Conservation (phyloP, 2,888 invertebrate genomes). For the Scaptomyza cyrtandrae region DNA sequence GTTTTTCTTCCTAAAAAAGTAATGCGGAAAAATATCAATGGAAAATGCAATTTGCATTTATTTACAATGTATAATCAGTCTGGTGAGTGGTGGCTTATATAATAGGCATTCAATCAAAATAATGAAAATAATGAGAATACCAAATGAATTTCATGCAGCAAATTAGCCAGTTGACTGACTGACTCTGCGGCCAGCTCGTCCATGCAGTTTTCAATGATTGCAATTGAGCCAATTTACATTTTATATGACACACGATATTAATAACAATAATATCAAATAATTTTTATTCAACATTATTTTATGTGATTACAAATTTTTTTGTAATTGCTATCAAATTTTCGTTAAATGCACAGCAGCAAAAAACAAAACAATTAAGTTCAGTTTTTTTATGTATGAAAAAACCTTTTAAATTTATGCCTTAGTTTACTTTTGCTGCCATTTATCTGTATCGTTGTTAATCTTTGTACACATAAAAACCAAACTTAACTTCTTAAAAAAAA, state of each 20-base stretch:
- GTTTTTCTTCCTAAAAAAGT: conserved; percentile 29
- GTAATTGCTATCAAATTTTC: neutral
- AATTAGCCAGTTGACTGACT: conserved; percentile 67
- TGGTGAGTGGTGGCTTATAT: conserved; percentile 10
- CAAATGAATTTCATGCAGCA: conserved; percentile 45
- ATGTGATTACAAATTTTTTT: neutral
- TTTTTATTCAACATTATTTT: neutral
- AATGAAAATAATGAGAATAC: conserved; percentile 56
- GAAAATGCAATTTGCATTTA: conserved; percentile 69
- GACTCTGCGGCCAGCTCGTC: conserved; percentile 35
- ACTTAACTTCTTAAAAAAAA: conserved; percentile 18
- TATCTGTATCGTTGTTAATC: conserved; percentile 14
- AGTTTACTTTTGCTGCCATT: neutral
- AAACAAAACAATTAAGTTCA: neutral
- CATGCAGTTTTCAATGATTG: conserved; percentile 17
- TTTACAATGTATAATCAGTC: conserved; percentile 53
- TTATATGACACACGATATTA: conserved; percentile 13
- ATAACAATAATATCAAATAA: conserved; percentile 8
- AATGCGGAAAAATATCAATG: conserved; percentile 2
- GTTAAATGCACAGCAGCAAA: neutral
- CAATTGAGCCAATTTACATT: conserved; percentile 35
- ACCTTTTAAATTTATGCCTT: too few relatives aligned
- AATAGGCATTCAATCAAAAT: conserved; percentile 70
- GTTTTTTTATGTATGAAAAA: too few relatives aligned
- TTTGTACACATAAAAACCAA: conserved; percentile 26